phyloP scores from a whole-genome alignment of 2,888 invertebrate species.

The Tanytarsus gracilentus region DNA sequence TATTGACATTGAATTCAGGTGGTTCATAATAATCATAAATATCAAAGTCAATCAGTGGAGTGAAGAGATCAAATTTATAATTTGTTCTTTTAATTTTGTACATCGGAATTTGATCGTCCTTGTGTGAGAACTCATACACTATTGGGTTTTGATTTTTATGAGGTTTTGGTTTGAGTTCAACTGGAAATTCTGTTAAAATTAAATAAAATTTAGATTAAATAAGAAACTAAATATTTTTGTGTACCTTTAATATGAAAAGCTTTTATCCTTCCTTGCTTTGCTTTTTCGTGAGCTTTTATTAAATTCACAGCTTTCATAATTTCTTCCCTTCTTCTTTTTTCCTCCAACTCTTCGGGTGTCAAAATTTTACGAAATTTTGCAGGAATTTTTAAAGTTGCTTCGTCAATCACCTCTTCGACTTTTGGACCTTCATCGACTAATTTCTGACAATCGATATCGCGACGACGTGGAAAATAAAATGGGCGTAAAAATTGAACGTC shows the following conservation, averaged over 20 bases:
- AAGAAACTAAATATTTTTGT: too few relatives aligned
- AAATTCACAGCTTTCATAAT: slow-evolving; percentile 36
- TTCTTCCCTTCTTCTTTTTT: slow-evolving; percentile 31
- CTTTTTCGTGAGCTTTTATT: slow-evolving; percentile 46
- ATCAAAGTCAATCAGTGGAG: background rate
- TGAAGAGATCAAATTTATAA: slow-evolving; percentile 36
- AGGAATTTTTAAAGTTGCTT: slow-evolving; percentile 8
- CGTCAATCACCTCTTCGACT: slow-evolving; percentile 33
- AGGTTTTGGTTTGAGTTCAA: background rate
- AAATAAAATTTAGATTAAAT: too few relatives aligned
- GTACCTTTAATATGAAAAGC: background rate
- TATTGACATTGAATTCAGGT: background rate
- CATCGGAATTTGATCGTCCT: slow-evolving; percentile 36
- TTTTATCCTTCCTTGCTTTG: slow-evolving; percentile 33
- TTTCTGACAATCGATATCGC: slow-evolving; percentile 36
- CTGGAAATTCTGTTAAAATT: too few relatives aligned
- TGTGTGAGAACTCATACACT: slow-evolving; percentile 37
- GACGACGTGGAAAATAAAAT: slow-evolving; percentile 47
- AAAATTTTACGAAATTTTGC: background rate
- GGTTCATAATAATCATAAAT: slow-evolving; percentile 9
- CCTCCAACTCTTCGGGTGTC: slow-evolving; percentile 30
- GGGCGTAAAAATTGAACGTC: slow-evolving; percentile 50
- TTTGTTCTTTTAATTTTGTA: slow-evolving; percentile 38
- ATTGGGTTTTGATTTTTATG: too few relatives aligned
- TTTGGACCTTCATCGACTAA: slow-evolving; percentile 32